phyloP scores from a whole-genome alignment of 2,797 vertebrate genomes.

The Spinus pinus region DNA sequence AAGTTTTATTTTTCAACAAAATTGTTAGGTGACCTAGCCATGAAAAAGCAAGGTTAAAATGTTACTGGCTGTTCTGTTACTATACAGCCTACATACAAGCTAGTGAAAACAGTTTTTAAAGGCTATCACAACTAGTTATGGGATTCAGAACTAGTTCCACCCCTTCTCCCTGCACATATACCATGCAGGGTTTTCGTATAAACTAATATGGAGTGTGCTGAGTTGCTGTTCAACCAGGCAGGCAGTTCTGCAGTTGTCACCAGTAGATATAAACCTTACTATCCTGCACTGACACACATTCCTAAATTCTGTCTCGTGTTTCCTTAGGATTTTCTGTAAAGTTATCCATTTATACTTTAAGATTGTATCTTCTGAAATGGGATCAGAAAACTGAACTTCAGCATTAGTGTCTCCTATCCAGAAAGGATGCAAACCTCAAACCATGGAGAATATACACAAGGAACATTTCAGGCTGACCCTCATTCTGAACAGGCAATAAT shows the following conservation, averaged over 20 bases:
- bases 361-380: background rate
- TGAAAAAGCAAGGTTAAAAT: background rate
- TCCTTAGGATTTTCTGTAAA: background rate
- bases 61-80: background rate
- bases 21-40: background rate
- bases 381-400: background rate
- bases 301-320: background rate
- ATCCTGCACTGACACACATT: background rate
- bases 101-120: background rate
- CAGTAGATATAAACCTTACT: background rate
- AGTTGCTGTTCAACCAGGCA: background rate
- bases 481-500: background rate
- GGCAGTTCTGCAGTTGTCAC: background rate
- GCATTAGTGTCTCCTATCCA: background rate
- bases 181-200: background rate
- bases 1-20: background rate
- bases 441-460: background rate
- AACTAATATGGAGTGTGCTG: fast-evolving
- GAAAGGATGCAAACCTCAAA: background rate
- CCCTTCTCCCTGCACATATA: background rate
- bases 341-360: background rate
- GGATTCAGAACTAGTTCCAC: background rate
- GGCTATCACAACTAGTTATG: background rate
- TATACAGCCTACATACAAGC: background rate
- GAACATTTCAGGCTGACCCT: background rate